Conservation (phyloP, 2,797 vertebrate genomes). For the Neostethus bicornis region DNA sequence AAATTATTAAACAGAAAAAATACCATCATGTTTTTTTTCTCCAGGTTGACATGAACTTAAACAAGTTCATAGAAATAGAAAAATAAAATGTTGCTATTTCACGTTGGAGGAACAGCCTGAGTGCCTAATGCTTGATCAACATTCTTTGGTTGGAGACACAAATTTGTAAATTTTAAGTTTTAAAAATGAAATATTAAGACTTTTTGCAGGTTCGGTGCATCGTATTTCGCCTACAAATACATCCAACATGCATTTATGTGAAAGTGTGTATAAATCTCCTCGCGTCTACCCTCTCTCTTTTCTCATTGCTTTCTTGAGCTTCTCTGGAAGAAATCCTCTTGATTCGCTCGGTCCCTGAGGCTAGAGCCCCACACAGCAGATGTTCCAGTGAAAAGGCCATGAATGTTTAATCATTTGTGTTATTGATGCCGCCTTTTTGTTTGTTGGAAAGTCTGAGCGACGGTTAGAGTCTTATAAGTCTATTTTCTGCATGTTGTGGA, state of each 20-base stretch:
- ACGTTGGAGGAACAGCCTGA: too few species aligned
- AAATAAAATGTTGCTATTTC: too few species aligned
- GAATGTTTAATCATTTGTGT: constrained; percentile 90
- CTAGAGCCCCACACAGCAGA: constrained; percentile 82
- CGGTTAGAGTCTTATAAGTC: constrained; percentile 61
- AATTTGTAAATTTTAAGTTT: too few species aligned
- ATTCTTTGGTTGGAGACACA: too few species aligned
- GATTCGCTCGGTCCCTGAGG: constrained; percentile 80
- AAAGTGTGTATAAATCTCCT: constrained; percentile 66
- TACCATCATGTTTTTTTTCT: too few species aligned
- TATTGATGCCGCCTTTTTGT: constrained; percentile 87
- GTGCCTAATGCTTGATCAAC: too few species aligned
- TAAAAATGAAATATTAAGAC: too few species aligned
- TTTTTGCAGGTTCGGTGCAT: constrained; percentile 17
- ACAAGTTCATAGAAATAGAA: too few species aligned
- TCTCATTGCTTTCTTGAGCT: constrained; percentile 85
- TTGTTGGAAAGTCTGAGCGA: constrained; percentile 75
- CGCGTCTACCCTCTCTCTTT: constrained; percentile 58
- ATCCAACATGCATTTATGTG: constrained; percentile 23
- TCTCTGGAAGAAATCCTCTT: constrained; percentile 79
- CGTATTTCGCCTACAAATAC: constrained; percentile 39
- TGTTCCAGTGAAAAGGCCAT: constrained; percentile 85
- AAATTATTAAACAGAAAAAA: too few species aligned
- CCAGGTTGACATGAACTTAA: too few species aligned
- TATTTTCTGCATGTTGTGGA: constrained; percentile 60